A percentile compares a stretch with the other conserved stretches of the same genome.
These are phyloP conservation scores for Struthio camelus DNA, from an alignment of 2,113 vertebrate species.

Conservation along the genomic window DNA sequence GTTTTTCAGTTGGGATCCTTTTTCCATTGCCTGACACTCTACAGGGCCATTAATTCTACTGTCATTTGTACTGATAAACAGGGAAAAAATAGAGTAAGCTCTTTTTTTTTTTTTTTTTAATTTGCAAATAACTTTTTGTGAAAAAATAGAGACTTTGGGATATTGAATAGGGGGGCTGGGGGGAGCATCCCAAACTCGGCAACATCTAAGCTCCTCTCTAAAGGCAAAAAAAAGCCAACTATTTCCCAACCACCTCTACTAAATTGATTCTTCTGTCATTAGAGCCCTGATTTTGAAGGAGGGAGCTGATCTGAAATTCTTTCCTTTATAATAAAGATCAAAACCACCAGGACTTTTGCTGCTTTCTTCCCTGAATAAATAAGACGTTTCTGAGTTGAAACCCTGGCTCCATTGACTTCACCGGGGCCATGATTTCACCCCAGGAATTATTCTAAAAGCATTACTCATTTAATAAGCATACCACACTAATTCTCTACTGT, in stretches of 20 bases:
- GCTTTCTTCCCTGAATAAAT: neutral
- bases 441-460: slow-evolving; percentile 50
- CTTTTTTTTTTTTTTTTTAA: neutral
- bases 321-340: neutral
- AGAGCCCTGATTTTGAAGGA: neutral
- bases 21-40: neutral
- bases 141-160: neutral
- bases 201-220: neutral
- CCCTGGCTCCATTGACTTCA: neutral
- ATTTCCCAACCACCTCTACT: neutral
- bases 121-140: neutral
- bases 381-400: slow-evolving; percentile 19
- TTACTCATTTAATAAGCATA: slow-evolving; percentile 66
- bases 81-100: neutral
- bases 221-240: neutral
- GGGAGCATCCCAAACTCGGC: neutral
- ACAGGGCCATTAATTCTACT: neutral
- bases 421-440: slow-evolving; percentile 37
- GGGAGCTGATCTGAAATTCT: neutral
- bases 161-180: neutral
- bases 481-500: slow-evolving; percentile 55
- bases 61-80: neutral
- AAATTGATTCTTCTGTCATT: neutral
- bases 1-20: neutral
- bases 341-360: neutral